Evolutionary conservation across 2,113 vertebrate species (phyloP).

Genomic region (Gallinago paraguaiae): DNA sequence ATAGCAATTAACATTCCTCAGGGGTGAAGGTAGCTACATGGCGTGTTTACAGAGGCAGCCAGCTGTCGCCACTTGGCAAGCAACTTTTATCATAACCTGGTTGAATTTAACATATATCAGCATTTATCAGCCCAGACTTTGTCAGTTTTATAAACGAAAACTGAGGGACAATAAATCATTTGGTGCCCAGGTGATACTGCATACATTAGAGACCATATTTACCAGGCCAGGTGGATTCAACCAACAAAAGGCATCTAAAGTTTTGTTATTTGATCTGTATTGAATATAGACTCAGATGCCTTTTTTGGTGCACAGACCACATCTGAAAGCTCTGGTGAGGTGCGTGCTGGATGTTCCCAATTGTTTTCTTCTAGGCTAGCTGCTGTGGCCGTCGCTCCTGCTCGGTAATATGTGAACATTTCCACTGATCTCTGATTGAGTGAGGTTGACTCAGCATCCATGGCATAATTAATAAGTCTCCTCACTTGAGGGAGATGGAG

Average conservation of each 20-base stretch:
- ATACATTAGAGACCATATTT: slow-evolving; percentile 22
- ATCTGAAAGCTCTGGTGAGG: background rate
- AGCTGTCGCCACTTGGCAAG: slow-evolving; percentile 83
- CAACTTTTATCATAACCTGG: slow-evolving; percentile 80
- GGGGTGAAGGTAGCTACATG: slow-evolving; percentile 73
- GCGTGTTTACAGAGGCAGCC: slow-evolving; percentile 78
- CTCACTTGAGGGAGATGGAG: background rate
- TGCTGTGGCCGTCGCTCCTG: background rate
- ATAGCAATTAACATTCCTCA: slow-evolving; percentile 80
- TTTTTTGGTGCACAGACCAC: background rate
- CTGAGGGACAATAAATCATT: slow-evolving; percentile 72
- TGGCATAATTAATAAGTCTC: background rate
- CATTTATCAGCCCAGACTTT: slow-evolving; percentile 80
- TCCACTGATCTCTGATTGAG: background rate
- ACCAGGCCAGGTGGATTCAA: slow-evolving; percentile 6
- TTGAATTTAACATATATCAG: slow-evolving; percentile 82
- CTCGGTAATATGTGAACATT: background rate
- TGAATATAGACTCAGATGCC: background rate
- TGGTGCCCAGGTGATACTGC: slow-evolving; percentile 21
- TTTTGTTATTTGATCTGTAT: slow-evolving; percentile 6
- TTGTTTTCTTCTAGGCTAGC: background rate
- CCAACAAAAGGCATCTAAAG: background rate
- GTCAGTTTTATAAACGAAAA: slow-evolving; percentile 83
- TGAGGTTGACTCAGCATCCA: background rate
- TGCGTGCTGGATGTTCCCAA: background rate